A percentile compares a stretch with the other conserved stretches of the same genome.
These are phyloP conservation scores for Lasioglossum villosulum DNA, from an alignment of 2,888 invertebrate species.

Conservation along the genomic window DNA sequence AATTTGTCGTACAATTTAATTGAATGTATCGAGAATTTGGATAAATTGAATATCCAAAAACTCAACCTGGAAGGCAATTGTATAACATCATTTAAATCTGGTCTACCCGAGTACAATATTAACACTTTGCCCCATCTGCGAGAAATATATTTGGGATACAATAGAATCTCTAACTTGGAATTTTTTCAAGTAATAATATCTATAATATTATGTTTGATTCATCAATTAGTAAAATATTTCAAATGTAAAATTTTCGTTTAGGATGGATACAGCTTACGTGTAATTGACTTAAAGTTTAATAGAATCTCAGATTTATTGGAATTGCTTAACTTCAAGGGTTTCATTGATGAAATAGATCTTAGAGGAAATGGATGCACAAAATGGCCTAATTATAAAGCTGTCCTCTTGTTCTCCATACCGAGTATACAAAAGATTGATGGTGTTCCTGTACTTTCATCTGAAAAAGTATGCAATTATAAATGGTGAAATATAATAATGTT, in stretches of 20 bases:
- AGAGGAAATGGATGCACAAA: slow-evolving; percentile 80
- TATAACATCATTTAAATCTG: slow-evolving; percentile 84
- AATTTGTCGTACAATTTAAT: slow-evolving; percentile 88
- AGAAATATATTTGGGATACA: slow-evolving; percentile 86
- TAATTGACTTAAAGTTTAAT: slow-evolving; percentile 81
- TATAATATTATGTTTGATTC: neutral
- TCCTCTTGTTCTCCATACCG: slow-evolving; percentile 80
- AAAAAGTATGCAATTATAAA: slow-evolving; percentile 71
- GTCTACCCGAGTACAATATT: slow-evolving; percentile 83
- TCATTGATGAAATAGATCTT: slow-evolving; percentile 80
- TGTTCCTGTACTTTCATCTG: slow-evolving; percentile 75
- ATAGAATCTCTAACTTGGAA: slow-evolving; percentile 86
- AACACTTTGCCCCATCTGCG: slow-evolving; percentile 86
- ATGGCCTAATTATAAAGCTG: slow-evolving; percentile 80
- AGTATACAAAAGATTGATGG: slow-evolving; percentile 81
- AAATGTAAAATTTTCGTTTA: slow-evolving; percentile 40
- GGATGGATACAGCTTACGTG: slow-evolving; percentile 78
- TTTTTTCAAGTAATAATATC: slow-evolving; percentile 83
- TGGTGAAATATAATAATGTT: slow-evolving; percentile 9
- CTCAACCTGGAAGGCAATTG: slow-evolving; percentile 87
- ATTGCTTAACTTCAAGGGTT: slow-evolving; percentile 78
- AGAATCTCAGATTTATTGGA: slow-evolving; percentile 81
- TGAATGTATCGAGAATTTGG: slow-evolving; percentile 86
- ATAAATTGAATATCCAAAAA: slow-evolving; percentile 86
- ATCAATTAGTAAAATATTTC: neutral